phyloP scores from a whole-genome alignment of 2,113 vertebrate species.

The Cettia cetti region DNA sequence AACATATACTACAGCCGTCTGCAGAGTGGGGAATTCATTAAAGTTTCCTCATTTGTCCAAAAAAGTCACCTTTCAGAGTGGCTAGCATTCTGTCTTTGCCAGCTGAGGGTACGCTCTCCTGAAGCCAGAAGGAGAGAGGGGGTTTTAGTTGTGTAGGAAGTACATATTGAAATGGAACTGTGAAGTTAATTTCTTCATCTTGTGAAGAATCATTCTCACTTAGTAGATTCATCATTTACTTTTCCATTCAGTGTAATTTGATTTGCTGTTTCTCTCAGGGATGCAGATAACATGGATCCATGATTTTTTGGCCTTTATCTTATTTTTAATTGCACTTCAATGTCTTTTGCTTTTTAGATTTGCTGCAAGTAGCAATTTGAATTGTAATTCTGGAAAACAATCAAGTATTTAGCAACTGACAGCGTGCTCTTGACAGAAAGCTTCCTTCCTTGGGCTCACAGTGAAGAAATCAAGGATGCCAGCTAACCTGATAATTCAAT shows the following conservation, averaged over 20 bases:
- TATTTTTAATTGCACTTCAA: not conserved
- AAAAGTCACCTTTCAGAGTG: constrained; percentile 69
- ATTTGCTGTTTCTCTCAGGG: not conserved
- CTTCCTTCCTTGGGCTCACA: not conserved
- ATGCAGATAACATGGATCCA: not conserved
- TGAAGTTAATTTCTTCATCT: constrained; percentile 8
- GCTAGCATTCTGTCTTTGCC: constrained; percentile 53
- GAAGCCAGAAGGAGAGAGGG: not conserved
- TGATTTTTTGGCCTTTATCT: not conserved
- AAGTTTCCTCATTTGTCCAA: constrained; percentile 75
- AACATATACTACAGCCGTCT: constrained; percentile 84
- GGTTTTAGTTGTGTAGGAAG: not conserved
- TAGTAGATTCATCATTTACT: not conserved
- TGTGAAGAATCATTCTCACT: not conserved
- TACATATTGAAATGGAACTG: not conserved
- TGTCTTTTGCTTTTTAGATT: not conserved
- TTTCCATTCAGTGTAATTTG: not conserved
- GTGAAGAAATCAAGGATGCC: not conserved
- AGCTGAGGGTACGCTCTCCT: constrained; percentile 36
- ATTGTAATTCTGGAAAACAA: not conserved
- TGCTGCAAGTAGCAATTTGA: not conserved
- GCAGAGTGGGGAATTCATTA: constrained; percentile 83
- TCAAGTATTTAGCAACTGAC: not conserved
- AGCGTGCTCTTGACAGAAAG: not conserved
- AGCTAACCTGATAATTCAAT: not conserved